Base-by-base conservation (phyloP, 2,113 vertebrate species). In the Centropus bengalensis region DNA sequence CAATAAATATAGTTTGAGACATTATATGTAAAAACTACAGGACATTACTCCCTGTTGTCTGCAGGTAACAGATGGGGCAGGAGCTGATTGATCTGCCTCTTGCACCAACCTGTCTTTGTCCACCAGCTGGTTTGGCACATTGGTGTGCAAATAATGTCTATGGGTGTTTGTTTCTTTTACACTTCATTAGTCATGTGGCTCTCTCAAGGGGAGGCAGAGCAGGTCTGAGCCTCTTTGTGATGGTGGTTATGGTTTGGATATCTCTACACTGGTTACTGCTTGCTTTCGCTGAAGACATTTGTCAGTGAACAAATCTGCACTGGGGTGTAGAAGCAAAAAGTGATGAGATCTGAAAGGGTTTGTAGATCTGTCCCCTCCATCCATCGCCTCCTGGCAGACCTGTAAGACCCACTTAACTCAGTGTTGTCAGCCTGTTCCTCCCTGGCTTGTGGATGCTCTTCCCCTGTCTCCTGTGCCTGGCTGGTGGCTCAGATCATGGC, bases 161-260 rank as follows among this genome's bases (percentile, higher is more conserved):
- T 66, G 12, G 7, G 1, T 1, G 16, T 4, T 49, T 30, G 1
- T 4, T 49, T 38, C 70, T 51, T 52, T 81, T 17, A 1, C 11
- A 5, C 6, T 70, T 58, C 12, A 27, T 71, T 52, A 44, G 45
- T 54, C 18, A 5, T 10, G 6, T 80, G 45, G 10, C 28, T 83
- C 26, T 83, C 64, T 20, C 64, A 38, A 18, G 40, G 30, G 22
- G 19, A 52, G 60, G 40, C 44, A 52, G 55, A 77, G 23, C 8
- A 26, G 26, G 67, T 20, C 49, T 36, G 59, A 81, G 16, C n/a
- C 36, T 69, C 36, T 69, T 60, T 52, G 4, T 60, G 62, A 16
- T 56, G 28, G 33, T 32, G 68, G 33, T 32, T 16, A 23, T 1
- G 0, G 18, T 47, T 63, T 49, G 63, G 49, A 38, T 20, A 52